Evolutionary conservation across 1,140 invertebrate genomes (phyloP), one percentile per base, ranked within the genome.

Genomic region (Achroia grisella): DNA sequence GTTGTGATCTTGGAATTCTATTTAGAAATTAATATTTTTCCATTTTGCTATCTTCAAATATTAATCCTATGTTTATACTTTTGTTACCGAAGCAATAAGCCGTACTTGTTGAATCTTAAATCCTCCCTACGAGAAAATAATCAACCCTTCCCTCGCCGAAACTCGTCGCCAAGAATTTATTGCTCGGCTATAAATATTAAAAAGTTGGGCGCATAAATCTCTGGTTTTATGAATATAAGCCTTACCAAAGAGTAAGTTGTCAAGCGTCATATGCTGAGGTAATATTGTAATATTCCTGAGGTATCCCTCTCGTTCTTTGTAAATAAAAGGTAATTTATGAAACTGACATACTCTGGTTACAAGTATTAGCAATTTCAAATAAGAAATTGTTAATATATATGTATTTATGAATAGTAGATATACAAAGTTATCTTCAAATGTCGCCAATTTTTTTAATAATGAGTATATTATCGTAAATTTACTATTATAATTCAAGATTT

Each of bases 121-220:
- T 32, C 49, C 52, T 39, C 71, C 71, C 71, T 56, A 52, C 62
- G 60, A 71, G 64, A 58, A 76, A 73, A 74, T 74, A 75, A 77
- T 72, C 72, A 78, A 74, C 77, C 77, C 72, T 71, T 77, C 69
- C 64, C 64, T 48, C 57, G 49, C 39, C 48, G 49, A 56, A 71
- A 66, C 58, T 78, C 71, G 68, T 74, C 73, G 71, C 60, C 62
- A 74, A 72, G 51, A 72, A 83, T 83, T 83, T 83, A 83, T 83
- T 72, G 72, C 76, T 35, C 32, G 33, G 55, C 67, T 64, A 83
- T 83, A 83, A 83, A 83, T 83, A 83, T 83, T 80, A 83, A 83
- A 83, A 83, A 83, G 62, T 83, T 76, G 60, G 43, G 36, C 48
- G 58, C 67, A 79, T 80, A 82, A 82, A 82, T 79, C 78, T 71